Percentiles rank a stretch among this genome's conserved stretches.
Conservation (phyloP, 2,888 invertebrate genomes). For the Toxonevra muliebris region DNA sequence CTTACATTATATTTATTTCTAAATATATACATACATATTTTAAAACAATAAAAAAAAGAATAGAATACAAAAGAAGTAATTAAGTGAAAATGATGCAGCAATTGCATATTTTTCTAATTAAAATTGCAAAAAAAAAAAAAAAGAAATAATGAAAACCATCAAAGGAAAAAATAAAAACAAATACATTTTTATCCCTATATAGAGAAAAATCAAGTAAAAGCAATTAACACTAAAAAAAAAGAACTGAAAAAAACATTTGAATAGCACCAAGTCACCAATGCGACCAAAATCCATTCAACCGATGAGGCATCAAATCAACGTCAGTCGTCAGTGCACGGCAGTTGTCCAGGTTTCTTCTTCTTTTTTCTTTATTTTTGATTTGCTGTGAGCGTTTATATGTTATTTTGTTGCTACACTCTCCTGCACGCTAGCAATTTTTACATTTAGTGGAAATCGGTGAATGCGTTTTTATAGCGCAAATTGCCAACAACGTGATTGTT, state of each 20-base stretch:
- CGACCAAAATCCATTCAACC: too few species aligned
- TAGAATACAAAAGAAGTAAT: background rate
- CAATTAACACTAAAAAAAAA: slow-evolving; percentile 1
- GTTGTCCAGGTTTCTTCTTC: too few species aligned
- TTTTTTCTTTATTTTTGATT: too few species aligned
- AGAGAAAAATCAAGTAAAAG: background rate
- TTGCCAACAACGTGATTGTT: slow-evolving; percentile 17
- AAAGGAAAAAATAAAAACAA: background rate
- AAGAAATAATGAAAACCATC: background rate
- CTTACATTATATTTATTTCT: background rate
- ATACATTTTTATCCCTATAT: background rate
- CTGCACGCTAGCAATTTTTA: slow-evolving; percentile 2
- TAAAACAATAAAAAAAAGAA: background rate
- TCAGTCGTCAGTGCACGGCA: too few species aligned
- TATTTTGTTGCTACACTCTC: background rate
- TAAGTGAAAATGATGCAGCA: background rate
- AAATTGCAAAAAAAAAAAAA: background rate
- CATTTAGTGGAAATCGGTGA: slow-evolving; percentile 27
- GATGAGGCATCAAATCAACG: too few species aligned
- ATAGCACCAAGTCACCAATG: background rate
- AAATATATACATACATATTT: too few species aligned
- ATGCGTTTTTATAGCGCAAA: slow-evolving; percentile 29
- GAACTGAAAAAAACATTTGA: background rate
- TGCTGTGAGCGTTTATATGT: background rate
- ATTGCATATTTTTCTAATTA: background rate